Evolutionary conservation across 2,888 invertebrate species (phyloP), one percentile per base, ranked within the genome.

Genomic region (Tromatobia lineatoria): DNA sequence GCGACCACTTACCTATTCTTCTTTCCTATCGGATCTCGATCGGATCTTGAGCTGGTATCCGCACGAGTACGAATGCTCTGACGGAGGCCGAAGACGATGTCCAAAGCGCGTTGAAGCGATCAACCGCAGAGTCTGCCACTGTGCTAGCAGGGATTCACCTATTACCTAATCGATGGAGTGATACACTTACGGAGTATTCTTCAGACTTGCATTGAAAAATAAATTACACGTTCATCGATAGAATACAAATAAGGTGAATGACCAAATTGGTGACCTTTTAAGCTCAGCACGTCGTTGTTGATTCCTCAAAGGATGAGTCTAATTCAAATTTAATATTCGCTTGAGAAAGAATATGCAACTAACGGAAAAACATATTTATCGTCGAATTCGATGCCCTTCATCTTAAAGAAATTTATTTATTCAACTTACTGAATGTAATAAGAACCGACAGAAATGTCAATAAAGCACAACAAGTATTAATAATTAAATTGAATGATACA

Each of bases 1-100:
- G 69, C 83, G 75, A 79, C 73, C 83, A 80, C 83, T 84, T 80
- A 74, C 77, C 80, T 77, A 80, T 84, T 84, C 80, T 84, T 84
- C 77, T 69, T 15, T 52, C 15, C 54, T 84, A 80, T 84, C 83
- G 54, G 61, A 74, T 75, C 69, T 54, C 77, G 69, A 84, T 84
- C 80, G 77, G 57, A 80, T 80, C 80, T 77, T n/a, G n/a, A 54
- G 25, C 59, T 61, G 66, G 54, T 61, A 54, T 47, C 66, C 50
- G 34, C 42, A 52, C 52, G 29, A 59, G 23, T 76, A 73, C 57
- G 73, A 67, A 73, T 73, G 52, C 77, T 59, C 71, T 59, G 70
- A 80, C 59, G 71, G 66, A 73, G 57, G 20, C 18, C 52, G 54
- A 34, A 69, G 57, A 45, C 25, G 29, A 69, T 67, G 67, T 79